phyloP scores from a whole-genome alignment of 2,113 vertebrate species.

The Macroglossus sobrinus region DNA sequence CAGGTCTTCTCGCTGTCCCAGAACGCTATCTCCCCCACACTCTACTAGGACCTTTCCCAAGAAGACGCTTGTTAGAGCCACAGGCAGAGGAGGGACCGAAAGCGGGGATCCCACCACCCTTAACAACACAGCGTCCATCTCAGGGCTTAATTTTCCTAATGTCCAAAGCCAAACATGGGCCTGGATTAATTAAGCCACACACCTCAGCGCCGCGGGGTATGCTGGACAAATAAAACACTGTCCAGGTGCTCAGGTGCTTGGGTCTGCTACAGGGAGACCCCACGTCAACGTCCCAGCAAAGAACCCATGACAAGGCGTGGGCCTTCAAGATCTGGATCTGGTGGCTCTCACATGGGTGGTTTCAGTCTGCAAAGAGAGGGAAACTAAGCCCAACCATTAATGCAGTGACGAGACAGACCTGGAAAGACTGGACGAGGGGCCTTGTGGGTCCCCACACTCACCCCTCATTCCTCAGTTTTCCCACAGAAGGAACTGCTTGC shows the following conservation, averaged over 20 bases:
- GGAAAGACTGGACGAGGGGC: not conserved
- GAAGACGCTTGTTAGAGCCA: not conserved
- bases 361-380: not conserved
- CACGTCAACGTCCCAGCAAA: not conserved
- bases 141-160: not conserved
- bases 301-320: not conserved
- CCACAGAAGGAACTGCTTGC: too few species aligned
- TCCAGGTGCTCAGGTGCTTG: not conserved
- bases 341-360: not conserved
- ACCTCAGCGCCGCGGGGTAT: not conserved
- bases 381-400: not conserved
- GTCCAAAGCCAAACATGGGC: not conserved
- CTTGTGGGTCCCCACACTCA: too few species aligned
- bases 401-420: not conserved
- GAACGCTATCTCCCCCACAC: not conserved
- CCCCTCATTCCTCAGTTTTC: too few species aligned
- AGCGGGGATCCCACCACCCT: not conserved
- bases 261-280: not conserved
- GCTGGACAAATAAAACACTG: not conserved
- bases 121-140: not conserved
- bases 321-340: not conserved
- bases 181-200: not conserved
- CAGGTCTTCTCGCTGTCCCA: not conserved
- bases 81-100: not conserved
- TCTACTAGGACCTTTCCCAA: not conserved